Evolutionary conservation across 2,113 vertebrate species (phyloP).

Genomic region (Leptosomus discolor): DNA sequence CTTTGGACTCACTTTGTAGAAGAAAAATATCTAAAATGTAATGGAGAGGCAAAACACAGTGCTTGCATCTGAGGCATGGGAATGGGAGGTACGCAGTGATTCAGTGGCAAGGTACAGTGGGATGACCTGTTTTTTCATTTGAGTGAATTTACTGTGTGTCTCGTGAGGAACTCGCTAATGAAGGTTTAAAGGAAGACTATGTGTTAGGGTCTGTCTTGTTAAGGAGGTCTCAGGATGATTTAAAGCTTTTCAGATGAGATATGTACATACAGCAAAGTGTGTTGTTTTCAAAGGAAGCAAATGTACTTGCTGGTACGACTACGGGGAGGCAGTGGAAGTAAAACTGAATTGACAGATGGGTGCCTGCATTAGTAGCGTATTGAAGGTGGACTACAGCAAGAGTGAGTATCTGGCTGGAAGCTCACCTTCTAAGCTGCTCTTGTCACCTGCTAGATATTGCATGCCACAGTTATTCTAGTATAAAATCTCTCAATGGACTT

Average conservation of each 20-base stretch:
- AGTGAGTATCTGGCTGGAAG: neutral
- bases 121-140: neutral
- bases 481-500: neutral
- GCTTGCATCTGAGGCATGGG: neutral
- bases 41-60: neutral
- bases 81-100: neutral
- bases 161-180: neutral
- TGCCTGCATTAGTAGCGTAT: neutral
- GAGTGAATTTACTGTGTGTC: neutral
- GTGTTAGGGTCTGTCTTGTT: neutral
- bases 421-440: neutral
- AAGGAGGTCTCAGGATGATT: neutral
- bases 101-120: neutral
- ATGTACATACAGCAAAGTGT: neutral
- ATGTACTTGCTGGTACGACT: neutral
- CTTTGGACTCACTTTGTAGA: neutral
- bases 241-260: neutral
- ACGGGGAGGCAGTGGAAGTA: neutral
- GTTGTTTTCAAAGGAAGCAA: neutral
- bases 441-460: neutral
- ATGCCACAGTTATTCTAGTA: neutral
- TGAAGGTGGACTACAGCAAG: neutral
- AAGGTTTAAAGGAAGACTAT: neutral
- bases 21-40: neutral
- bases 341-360: neutral